Conservation (phyloP, 2,888 invertebrate genomes). For the Epirrhoe tristata region DNA sequence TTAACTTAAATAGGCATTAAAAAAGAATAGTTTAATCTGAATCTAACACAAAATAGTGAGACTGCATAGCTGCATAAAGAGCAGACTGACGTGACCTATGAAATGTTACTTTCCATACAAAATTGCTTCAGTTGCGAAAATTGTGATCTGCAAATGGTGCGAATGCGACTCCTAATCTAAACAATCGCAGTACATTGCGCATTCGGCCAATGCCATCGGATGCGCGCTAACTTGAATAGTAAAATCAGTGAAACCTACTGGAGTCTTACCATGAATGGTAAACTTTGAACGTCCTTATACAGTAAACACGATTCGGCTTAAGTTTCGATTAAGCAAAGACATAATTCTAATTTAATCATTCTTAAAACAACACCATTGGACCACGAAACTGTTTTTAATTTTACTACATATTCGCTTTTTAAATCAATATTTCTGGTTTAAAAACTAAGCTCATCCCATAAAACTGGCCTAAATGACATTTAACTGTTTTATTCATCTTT, state of each 20-base stretch:
- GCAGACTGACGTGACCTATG: not conserved
- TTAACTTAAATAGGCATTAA: too few relatives aligned
- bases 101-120: conserved; percentile 1
- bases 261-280: conserved; percentile 45
- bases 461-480: not conserved
- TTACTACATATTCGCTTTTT: too few relatives aligned
- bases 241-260: conserved; percentile 52
- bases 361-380: too few relatives aligned
- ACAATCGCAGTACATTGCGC: conserved; percentile 46
- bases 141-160: conserved; percentile 15
- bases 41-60: not conserved
- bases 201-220: conserved; percentile 46
- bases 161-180: conserved; percentile 29
- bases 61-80: not conserved
- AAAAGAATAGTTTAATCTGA: too few relatives aligned
- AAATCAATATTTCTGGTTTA: too few relatives aligned
- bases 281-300: conserved; percentile 21
- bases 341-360: too few relatives aligned
- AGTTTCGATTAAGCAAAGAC: not conserved
- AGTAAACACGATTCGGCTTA: not conserved
- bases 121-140: conserved; percentile 11
- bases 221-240: conserved; percentile 44
- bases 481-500: conserved; percentile 2
- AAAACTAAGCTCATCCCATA: too few relatives aligned
- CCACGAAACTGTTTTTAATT: too few relatives aligned